A percentile compares a stretch with the other conserved stretches of the same genome.
Conservation (phyloP, 2,113 vertebrate genomes). For the Suricata suricatta region DNA sequence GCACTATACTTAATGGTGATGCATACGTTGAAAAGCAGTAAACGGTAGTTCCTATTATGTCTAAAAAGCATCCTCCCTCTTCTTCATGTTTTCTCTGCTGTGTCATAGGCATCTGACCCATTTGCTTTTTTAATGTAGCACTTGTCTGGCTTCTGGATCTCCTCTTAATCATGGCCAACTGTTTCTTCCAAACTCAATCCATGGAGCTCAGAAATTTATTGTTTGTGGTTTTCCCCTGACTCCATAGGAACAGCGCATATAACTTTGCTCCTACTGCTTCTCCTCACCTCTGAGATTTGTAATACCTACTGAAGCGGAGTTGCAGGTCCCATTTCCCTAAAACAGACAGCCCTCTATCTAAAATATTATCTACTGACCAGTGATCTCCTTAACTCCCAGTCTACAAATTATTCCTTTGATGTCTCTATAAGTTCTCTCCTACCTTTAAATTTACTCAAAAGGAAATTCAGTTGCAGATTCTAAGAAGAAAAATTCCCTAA, state of each 20-base stretch:
- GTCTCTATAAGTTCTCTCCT: neutral
- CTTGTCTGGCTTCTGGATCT: neutral
- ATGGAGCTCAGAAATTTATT: slow-evolving; percentile 40
- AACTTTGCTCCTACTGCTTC: neutral
- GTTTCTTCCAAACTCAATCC: neutral
- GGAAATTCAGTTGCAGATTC: neutral
- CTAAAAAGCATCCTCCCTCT: neutral
- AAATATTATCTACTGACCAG: neutral
- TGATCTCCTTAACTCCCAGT: neutral
- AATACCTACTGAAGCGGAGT: neutral
- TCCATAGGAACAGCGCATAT: neutral
- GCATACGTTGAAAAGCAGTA: neutral
- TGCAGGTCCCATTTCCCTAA: slow-evolving; percentile 47
- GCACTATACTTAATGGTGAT: neutral
- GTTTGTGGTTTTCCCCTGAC: neutral
- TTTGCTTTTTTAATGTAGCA: neutral
- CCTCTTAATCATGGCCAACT: neutral
- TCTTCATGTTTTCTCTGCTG: neutral
- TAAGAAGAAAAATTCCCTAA: neutral
- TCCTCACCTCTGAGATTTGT: slow-evolving; percentile 28
- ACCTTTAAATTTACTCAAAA: neutral
- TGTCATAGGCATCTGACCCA: neutral
- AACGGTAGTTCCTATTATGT: neutral
- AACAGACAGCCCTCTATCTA: neutral
- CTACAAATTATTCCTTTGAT: neutral